A percentile compares a stretch with the other conserved stretches of the same genome.
Evolutionary conservation across 2,888 invertebrate genomes (phyloP).

Genomic region (Sphaerolaimus hirsutus): DNA sequence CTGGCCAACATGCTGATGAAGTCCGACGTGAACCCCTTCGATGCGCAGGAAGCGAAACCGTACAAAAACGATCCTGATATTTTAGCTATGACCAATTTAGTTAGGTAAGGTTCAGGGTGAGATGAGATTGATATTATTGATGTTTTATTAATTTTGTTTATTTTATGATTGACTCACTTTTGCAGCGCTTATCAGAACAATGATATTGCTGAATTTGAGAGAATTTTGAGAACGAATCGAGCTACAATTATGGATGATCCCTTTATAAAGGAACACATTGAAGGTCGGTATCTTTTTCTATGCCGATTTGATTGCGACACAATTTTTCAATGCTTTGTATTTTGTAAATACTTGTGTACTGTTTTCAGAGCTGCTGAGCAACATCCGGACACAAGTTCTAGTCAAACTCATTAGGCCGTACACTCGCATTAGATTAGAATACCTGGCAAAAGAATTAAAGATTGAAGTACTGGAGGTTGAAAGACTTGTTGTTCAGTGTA

Average conservation of each 20-base stretch:
- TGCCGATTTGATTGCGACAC: neutral
- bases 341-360: too few relatives aligned
- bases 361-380: slow-evolving; percentile 33
- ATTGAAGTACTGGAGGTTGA: slow-evolving; percentile 51
- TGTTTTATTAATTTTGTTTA: slow-evolving; percentile 6
- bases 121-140: too few relatives aligned
- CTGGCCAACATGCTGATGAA: slow-evolving; percentile 98
- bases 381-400: slow-evolving; percentile 85
- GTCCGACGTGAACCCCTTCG: slow-evolving; percentile 95
- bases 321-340: too few relatives aligned
- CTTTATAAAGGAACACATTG: slow-evolving; percentile 93
- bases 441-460: slow-evolving; percentile 53
- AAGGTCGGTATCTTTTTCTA: slow-evolving; percentile 32
- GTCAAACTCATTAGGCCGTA: slow-evolving; percentile 91
- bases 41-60: slow-evolving; percentile 96
- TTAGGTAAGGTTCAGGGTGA: slow-evolving; percentile 34
- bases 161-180: neutral
- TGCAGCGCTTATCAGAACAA: slow-evolving; percentile 60
- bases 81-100: slow-evolving; percentile 91
- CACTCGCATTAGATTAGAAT: slow-evolving; percentile 86
- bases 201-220: slow-evolving; percentile 90
- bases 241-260: slow-evolving; percentile 97
- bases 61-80: slow-evolving; percentile 98
- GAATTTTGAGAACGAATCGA: slow-evolving; percentile 70
- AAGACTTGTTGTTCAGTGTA: slow-evolving; percentile 81